Conservation (phyloP, 1,140 invertebrate genomes). For the Drosophila ohnishii region DNA sequence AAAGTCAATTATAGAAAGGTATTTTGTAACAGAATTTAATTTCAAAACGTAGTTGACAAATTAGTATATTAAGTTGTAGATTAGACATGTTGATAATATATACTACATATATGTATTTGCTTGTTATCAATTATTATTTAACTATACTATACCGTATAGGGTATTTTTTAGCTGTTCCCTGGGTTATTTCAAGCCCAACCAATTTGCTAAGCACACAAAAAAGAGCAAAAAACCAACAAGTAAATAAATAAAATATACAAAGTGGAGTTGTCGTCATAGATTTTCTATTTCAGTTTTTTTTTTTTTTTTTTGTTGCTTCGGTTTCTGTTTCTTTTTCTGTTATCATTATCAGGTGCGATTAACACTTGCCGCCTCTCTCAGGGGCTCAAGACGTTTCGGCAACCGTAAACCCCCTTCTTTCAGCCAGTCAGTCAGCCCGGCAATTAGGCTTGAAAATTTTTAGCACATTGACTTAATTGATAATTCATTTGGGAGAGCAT, state of each 20-base stretch:
- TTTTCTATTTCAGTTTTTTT: constrained; percentile 5
- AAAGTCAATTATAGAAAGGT: background rate
- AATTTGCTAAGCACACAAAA: constrained; percentile 26
- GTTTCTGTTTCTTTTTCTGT: constrained; percentile 2
- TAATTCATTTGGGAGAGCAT: constrained; percentile 24
- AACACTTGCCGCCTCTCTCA: constrained; percentile 16
- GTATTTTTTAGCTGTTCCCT: background rate
- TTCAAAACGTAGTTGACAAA: constrained; percentile 6
- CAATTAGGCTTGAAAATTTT: constrained; percentile 25
- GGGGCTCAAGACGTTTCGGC: constrained; percentile 17
- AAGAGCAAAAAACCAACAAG: background rate
- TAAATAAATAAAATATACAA: constrained; percentile 19
- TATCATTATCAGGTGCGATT: constrained; percentile 49
- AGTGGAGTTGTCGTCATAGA: constrained; percentile 16
- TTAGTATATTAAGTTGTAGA: background rate
- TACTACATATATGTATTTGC: too few relatives aligned
- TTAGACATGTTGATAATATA: background rate
- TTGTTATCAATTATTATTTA: constrained; percentile 5
- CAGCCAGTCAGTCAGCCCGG: background rate
- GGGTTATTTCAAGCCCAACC: constrained; percentile 2
- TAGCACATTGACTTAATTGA: constrained; percentile 39
- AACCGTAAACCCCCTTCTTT: background rate
- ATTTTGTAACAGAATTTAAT: background rate
- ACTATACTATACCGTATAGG: background rate
- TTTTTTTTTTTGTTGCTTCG: background rate